Base-by-base conservation (phyloP, 2,113 vertebrate species). In the Rhea pennata region DNA sequence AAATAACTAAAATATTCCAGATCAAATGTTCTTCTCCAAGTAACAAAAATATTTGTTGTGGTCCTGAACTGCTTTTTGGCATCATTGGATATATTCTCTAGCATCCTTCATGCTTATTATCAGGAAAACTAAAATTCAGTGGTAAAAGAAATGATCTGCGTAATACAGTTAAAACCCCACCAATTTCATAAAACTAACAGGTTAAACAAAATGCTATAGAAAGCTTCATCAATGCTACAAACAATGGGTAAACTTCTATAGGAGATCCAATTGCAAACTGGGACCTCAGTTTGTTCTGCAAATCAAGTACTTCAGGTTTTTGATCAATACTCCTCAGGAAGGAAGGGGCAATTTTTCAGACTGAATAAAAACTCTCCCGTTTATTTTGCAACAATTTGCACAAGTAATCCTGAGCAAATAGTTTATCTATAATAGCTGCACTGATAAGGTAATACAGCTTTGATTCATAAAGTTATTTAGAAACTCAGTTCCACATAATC, bases 21-120 rank as follows among this genome's bases (percentile, higher is more conserved):
- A 54, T 16, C 9, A 75, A 13, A 54, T 22, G 1, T 70, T 15
- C 19, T 64, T 6, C 6, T 61, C 15, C 22, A 29, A 15, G 3
- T 31, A 48, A 56, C 10, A 83, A 46, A 67, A 67, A 67, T 23
- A 42, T 7, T 69, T 27, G 46, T 48, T 44, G 19, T 87, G 11
- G 31, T 48, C 27, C 29, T 69, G 22, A 67, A 27, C 5, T 7
- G 2, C 1, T 6, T 80, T 82, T 84, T 71, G 70, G 44, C 50
- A 86, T 31, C 16, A 3, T 8, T 50, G 13, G 27, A 15, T 0
- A 0, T 64, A 62, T 53, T 53, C 36, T 62, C n/a, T 50, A 23
- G 46, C 40, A 51, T 31, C 31, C 21, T n/a, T 23, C 4, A 3
- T 3, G 1, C 36, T 84, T 84, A 62, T 84, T 24, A 56, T 2